phyloP scores from a whole-genome alignment of 2,797 vertebrate species.

The Coccyzus lansbergi region DNA sequence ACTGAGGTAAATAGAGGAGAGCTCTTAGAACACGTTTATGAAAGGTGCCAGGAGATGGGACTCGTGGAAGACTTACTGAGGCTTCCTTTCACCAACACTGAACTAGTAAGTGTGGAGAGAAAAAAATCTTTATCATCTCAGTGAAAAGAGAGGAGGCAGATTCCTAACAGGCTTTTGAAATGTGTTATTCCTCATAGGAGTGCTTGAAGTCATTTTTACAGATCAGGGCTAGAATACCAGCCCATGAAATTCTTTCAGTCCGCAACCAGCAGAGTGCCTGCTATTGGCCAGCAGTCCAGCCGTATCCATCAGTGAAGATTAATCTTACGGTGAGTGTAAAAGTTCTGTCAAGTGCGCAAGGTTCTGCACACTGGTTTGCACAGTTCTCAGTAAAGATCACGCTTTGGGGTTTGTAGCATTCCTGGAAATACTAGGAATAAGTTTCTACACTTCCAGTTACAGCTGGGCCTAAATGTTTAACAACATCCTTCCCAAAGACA shows the following conservation, averaged over 20 bases:
- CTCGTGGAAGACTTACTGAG: constrained; percentile 93
- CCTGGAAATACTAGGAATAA: not conserved
- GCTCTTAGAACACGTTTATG: constrained; percentile 85
- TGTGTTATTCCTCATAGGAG: constrained; percentile 77
- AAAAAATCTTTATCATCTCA: fast-evolving
- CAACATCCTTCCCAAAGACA: not conserved
- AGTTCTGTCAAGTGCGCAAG: not conserved
- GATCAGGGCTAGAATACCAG: constrained; percentile 83
- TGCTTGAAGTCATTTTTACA: constrained; percentile 91
- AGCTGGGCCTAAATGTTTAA: not conserved
- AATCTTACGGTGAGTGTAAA: constrained; percentile 80
- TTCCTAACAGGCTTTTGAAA: not conserved
- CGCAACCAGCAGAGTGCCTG: constrained; percentile 93
- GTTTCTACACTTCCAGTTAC: not conserved
- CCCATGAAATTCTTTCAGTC: constrained; percentile 89
- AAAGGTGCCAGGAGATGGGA: constrained; percentile 89
- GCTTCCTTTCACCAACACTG: constrained; percentile 86
- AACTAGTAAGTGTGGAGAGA: constrained; percentile 82
- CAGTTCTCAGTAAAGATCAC: not conserved
- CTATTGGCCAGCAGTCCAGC: constrained; percentile 89
- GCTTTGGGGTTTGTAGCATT: not conserved
- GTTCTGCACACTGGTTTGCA: not conserved
- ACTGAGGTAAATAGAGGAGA: constrained; percentile 84
- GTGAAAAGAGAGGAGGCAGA: not conserved
- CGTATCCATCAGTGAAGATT: constrained; percentile 89